These are phyloP conservation scores for Chloroclystis v-ata DNA, from an alignment of 2,888 invertebrate genomes.

Conservation along the genomic window DNA sequence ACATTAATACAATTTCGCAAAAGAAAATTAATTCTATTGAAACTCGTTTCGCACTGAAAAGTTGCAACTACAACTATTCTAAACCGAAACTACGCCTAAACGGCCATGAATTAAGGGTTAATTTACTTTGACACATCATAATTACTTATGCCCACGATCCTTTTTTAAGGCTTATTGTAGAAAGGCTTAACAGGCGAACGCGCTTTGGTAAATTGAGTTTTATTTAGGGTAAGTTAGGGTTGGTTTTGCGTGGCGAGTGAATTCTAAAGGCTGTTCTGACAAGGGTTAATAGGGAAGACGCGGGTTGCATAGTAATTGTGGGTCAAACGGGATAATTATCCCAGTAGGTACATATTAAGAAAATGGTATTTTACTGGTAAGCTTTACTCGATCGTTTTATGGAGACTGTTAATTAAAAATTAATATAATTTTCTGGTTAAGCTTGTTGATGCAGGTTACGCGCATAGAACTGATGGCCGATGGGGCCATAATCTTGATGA, in stretches of 20 bases:
- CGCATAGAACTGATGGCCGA: too few relatives aligned
- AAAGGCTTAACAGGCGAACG: constrained; percentile 5
- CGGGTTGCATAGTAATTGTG: constrained; percentile 33
- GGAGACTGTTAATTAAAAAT: not conserved
- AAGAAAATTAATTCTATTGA: constrained; percentile 32
- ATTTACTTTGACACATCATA: constrained; percentile 27
- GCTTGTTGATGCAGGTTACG: too few relatives aligned
- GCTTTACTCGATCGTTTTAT: constrained; percentile 2
- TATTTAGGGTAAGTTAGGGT: constrained; percentile 1
- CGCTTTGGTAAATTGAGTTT: not conserved
- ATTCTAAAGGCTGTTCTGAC: constrained; percentile 15
- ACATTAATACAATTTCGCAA: constrained; percentile 28
- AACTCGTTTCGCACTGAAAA: constrained; percentile 12
- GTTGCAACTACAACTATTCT: constrained; percentile 9
- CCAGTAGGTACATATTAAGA: constrained; percentile 26
- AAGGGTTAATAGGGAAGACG: constrained; percentile 18
- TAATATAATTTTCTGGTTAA: not conserved
- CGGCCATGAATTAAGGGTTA: constrained; percentile 18
- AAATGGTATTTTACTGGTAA: constrained; percentile 22
- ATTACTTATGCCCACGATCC: constrained; percentile 27
- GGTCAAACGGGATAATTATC: constrained; percentile 32
- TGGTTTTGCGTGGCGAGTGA: constrained; percentile 1
- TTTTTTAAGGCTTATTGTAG: not conserved
- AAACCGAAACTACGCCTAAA: constrained; percentile 17
- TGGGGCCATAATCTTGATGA: too few relatives aligned